These are phyloP conservation scores for Halcyon leucocephala DNA, from an alignment of 2,797 vertebrate species.

Conservation along the genomic window DNA sequence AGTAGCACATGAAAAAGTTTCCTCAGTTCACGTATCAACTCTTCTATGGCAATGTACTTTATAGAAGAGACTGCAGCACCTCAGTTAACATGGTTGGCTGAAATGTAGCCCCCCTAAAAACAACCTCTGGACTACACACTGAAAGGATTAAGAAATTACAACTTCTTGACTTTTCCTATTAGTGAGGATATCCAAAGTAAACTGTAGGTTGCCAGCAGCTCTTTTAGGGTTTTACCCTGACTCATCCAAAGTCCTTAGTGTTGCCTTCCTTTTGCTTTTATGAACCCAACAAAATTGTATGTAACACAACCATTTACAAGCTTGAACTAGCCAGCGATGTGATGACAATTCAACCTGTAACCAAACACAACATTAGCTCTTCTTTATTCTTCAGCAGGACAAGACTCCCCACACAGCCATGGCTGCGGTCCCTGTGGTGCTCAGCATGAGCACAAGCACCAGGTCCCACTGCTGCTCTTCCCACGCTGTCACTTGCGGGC, in stretches of 20 bases:
- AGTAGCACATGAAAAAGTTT: neutral
- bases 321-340: fast-evolving
- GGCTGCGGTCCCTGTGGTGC: neutral
- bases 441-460: neutral
- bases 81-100: neutral
- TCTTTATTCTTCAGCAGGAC: neutral
- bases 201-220: neutral
- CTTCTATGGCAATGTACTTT: neutral
- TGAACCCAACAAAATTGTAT: neutral
- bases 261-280: neutral
- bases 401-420: fast-evolving
- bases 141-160: neutral
- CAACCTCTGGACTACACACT: neutral
- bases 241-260: neutral
- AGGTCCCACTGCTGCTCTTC: neutral
- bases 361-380: neutral
- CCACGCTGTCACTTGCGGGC: neutral
- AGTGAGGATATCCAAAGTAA: neutral
- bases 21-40: neutral
- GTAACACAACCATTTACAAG: neutral
- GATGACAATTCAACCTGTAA: neutral
- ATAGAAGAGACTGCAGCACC: neutral
- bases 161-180: neutral
- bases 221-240: neutral
- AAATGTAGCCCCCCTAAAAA: neutral